These are phyloP conservation scores for Tonatia bakeri DNA, from an alignment of 2,113 vertebrate species.

Conservation along the genomic window DNA sequence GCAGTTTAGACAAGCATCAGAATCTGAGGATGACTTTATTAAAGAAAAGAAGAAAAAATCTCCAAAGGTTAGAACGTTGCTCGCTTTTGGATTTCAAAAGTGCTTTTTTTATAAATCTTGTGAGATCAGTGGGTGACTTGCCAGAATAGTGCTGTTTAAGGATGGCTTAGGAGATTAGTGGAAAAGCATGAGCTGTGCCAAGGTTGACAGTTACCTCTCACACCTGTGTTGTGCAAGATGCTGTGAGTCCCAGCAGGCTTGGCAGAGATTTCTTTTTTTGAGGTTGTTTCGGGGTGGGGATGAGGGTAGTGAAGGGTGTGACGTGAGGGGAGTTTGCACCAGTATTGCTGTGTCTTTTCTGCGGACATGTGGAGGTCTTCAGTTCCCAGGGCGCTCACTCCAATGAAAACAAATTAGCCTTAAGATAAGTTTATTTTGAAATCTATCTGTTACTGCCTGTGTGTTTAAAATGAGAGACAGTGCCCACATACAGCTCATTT, in stretches of 20 bases:
- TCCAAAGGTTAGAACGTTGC: slow-evolving; percentile 83
- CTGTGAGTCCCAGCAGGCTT: neutral
- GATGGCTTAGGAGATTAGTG: neutral
- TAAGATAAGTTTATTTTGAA: neutral
- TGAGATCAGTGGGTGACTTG: slow-evolving; percentile 17
- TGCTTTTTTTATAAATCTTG: neutral
- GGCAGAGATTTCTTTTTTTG: neutral
- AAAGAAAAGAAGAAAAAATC: slow-evolving; percentile 85
- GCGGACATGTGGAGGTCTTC: slow-evolving; percentile 22
- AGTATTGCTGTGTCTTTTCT: slow-evolving; percentile 8
- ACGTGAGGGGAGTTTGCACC: neutral
- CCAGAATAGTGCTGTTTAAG: neutral
- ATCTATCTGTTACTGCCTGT: neutral
- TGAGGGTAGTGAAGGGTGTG: neutral
- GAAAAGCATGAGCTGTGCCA: neutral
- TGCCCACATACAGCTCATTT: neutral
- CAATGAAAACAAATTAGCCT: neutral
- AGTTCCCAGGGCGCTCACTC: slow-evolving; percentile 32
- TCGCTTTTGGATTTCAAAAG: slow-evolving; percentile 38
- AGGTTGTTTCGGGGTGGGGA: neutral
- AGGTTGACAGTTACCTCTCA: neutral
- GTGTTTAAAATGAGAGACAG: neutral
- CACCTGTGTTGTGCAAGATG: fast-evolving
- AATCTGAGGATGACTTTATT: slow-evolving; percentile 85
- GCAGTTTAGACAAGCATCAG: slow-evolving; percentile 90